Evolutionary conservation across 2,888 invertebrate genomes (phyloP).

Genomic region (Drosophila neotestacea): DNA sequence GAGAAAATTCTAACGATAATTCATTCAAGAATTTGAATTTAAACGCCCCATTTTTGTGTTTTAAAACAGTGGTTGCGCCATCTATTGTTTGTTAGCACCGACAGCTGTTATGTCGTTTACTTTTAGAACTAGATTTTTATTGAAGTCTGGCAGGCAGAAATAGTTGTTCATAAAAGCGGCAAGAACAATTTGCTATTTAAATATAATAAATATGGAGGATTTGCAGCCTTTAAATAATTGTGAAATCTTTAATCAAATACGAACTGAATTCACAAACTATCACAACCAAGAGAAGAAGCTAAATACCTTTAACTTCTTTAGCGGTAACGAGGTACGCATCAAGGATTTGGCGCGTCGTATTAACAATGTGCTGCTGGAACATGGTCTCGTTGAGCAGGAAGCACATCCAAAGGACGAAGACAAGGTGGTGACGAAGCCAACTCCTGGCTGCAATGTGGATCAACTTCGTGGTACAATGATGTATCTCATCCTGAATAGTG

Average conservation of each 20-base stretch:
- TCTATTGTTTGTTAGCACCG: too few relatives aligned
- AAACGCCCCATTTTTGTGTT: too few relatives aligned
- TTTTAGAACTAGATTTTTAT: neutral
- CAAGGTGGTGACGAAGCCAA: neutral
- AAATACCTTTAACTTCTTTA: conserved; percentile 38
- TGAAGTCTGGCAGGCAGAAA: neutral
- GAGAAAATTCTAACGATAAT: too few relatives aligned
- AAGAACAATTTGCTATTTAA: neutral
- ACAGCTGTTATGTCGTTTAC: too few relatives aligned
- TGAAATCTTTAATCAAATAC: conserved; percentile 55
- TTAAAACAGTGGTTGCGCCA: too few relatives aligned
- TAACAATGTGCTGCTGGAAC: conserved; percentile 46
- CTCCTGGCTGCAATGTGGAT: conserved; percentile 22
- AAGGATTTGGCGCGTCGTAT: conserved; percentile 22
- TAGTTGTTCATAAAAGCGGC: neutral
- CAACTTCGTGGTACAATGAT: conserved; percentile 56
- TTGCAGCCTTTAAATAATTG: conserved; percentile 47
- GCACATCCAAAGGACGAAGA: neutral
- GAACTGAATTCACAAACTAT: conserved; percentile 28
- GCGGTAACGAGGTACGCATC: conserved; percentile 60
- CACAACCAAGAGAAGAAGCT: conserved; percentile 23
- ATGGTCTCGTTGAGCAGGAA: conserved; percentile 31
- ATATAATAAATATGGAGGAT: conserved; percentile 29
- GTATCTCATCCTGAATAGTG: conserved; percentile 49
- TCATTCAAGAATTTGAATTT: too few relatives aligned